Conservation (phyloP, 2,888 invertebrate species). For the Eutolmus rufibarbis region DNA sequence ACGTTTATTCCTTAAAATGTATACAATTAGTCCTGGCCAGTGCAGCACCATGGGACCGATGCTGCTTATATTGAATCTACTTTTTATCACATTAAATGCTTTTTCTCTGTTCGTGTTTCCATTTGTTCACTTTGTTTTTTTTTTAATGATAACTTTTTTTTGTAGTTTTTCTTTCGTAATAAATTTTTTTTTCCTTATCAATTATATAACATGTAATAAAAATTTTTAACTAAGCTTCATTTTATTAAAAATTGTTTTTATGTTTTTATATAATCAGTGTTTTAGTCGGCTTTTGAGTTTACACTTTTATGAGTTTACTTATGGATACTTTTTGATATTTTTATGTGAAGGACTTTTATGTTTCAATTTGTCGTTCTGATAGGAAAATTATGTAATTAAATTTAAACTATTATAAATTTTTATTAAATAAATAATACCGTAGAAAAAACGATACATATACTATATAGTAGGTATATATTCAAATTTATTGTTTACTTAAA, state of each 20-base stretch:
- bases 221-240: conserved; percentile 8
- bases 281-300: not conserved
- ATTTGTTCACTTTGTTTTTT: conserved; percentile 41
- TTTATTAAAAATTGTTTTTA: conserved; percentile 17
- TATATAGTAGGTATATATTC: too few relatives aligned
- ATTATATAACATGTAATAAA: conserved; percentile 45
- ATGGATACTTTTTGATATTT: not conserved
- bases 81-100: conserved; percentile 50
- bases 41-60: conserved; percentile 13
- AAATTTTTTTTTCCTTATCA: conserved; percentile 29
- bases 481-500: not conserved
- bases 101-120: conserved; percentile 44
- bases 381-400: not conserved
- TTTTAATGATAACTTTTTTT: conserved; percentile 42
- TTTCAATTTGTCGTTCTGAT: not conserved
- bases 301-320: not conserved
- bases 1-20: conserved; percentile 30
- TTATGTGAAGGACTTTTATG: conserved; percentile 9
- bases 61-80: conserved; percentile 44
- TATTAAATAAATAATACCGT: not conserved
- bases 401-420: not conserved
- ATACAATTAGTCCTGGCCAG: conserved; percentile 17
- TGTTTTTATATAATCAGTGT: not conserved
- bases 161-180: conserved; percentile 36
- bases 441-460: not conserved